phyloP scores from a whole-genome alignment of 2,888 invertebrate genomes.

The Dorcus hopei region DNA sequence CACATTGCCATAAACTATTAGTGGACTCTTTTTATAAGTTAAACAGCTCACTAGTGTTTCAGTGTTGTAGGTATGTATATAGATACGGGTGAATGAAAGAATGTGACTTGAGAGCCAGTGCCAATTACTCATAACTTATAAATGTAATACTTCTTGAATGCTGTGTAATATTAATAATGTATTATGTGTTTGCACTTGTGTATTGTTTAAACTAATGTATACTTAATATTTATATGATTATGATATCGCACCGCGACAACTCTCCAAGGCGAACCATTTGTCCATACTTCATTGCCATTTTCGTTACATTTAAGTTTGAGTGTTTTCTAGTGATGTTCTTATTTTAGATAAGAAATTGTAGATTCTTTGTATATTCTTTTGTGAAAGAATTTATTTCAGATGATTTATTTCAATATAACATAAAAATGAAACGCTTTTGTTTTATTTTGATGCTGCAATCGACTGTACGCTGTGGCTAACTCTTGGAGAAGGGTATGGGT shows the following conservation, averaged over 20 bases:
- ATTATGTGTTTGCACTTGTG: slow-evolving; percentile 51
- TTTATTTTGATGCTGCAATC: background rate
- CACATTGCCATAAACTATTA: slow-evolving; percentile 38
- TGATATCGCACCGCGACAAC: slow-evolving; percentile 39
- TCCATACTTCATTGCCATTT: slow-evolving; percentile 32
- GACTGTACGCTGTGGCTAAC: too few relatives aligned
- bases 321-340: slow-evolving; percentile 44
- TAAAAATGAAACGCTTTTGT: slow-evolving; percentile 9
- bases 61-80: slow-evolving; percentile 47
- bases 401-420: slow-evolving; percentile 30
- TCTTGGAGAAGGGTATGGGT: too few relatives aligned
- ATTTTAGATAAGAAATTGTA: slow-evolving; percentile 26
- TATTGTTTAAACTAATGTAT: slow-evolving; percentile 38
- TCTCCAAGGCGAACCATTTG: slow-evolving; percentile 37
- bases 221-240: slow-evolving; percentile 25
- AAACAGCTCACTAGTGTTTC: slow-evolving; percentile 36
- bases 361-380: slow-evolving; percentile 19
- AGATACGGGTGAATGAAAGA: slow-evolving; percentile 29
- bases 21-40: slow-evolving; percentile 10
- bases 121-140: slow-evolving; percentile 49
- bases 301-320: slow-evolving; percentile 39
- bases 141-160: slow-evolving; percentile 49
- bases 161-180: slow-evolving; percentile 49
- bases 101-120: slow-evolving; percentile 45
- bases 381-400: slow-evolving; percentile 25